Evolutionary conservation across 2,113 vertebrate species (phyloP).

Genomic region (Agelaius phoeniceus): DNA sequence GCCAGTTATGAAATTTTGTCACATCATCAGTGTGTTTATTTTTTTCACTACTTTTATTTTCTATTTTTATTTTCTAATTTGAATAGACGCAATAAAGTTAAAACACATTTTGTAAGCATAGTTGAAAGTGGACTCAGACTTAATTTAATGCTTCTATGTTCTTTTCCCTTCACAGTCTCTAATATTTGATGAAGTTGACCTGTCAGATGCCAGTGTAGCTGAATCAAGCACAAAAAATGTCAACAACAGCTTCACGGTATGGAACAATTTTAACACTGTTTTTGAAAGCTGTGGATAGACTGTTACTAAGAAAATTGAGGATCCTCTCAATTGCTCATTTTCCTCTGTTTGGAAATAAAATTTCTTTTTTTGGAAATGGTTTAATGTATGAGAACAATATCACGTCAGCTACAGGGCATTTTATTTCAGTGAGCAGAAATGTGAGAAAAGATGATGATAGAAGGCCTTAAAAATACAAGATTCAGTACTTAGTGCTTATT

Average conservation of each 20-base stretch:
- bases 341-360: not conserved
- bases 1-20: not conserved
- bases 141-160: slow-evolving; percentile 54
- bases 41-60: not conserved
- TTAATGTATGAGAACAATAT: not conserved
- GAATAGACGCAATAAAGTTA: not conserved
- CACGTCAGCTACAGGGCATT: not conserved
- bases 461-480: not conserved
- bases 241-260: slow-evolving; percentile 99
- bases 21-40: not conserved
- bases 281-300: not conserved
- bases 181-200: slow-evolving; percentile 99
- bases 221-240: slow-evolving; percentile 99
- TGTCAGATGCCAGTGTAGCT: slow-evolving; percentile 97
- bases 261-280: slow-evolving; percentile 27
- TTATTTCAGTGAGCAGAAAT: not conserved
- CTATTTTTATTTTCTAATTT: not conserved
- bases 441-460: not conserved
- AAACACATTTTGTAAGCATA: not conserved
- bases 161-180: slow-evolving; percentile 85
- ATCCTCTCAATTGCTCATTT: not conserved
- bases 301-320: not conserved
- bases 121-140: not conserved
- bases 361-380: not conserved
- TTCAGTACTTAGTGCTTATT: not conserved